Evolutionary conservation across 1,140 invertebrate species (phyloP), one percentile per base, ranked within the genome.

Genomic region (Andricus grossulariae): DNA sequence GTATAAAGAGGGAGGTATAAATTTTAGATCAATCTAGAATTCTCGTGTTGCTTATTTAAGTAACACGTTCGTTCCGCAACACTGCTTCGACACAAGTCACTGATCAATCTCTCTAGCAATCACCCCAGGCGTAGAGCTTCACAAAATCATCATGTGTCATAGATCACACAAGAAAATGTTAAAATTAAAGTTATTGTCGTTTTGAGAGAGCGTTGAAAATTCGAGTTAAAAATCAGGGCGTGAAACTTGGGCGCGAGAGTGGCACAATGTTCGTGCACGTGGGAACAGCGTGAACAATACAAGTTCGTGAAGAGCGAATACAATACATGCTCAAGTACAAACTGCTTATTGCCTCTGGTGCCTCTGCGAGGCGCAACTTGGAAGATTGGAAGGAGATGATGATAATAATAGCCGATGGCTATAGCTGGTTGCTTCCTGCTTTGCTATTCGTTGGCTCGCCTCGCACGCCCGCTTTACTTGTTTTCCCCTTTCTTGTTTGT

Each of bases 231-330:
- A 54, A 54, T 54, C 52, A 57, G 73, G 83, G 82, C 77, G 80
- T 79, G 76, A 81, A 82, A 57, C 77, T 80, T 80, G 72, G 75
- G 70, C 78, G 71, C 25, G 21, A 66, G 13, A 10, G 57, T 66
- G 60, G 2, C 25, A 12, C 45, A 25, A 16, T 39, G 15, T 16
- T 16, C 12, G 21, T 32, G 39, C 25, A 66, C 16, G 60, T 66
- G 60, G 15, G 25, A 66, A 66, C 25, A 66, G 4, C 2, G 13
- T 4, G 60, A 66, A 66, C 60, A 66, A 66, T 66, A 45, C 39
- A 45, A 11, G 60, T 4, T 66, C 32, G 16, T n/a, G 60, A 66
- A 4, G 21, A 54, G 52, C 18, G 32, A 60, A 39, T 32, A 66
- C 60, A 66, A 66, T 66, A 18, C 25, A 60, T 32, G 60, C 25